phyloP scores from a whole-genome alignment of 2,888 invertebrate species.

The Neuroscelio doddi region DNA sequence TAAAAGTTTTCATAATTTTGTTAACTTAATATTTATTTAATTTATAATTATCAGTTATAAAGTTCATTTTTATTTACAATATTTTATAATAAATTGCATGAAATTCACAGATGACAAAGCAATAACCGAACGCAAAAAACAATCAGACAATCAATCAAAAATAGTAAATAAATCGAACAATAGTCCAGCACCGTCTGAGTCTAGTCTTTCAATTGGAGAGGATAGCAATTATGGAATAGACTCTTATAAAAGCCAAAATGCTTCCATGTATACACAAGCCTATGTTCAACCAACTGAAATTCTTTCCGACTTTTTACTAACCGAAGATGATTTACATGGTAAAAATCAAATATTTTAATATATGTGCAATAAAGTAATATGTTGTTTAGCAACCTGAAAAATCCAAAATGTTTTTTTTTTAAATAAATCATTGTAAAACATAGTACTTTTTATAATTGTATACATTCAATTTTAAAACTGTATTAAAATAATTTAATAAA shows the following conservation, averaged over 20 bases:
- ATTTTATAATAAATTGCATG: too few species aligned
- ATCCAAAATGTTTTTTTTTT: too few species aligned
- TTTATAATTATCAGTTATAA: too few species aligned
- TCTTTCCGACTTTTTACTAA: slow-evolving; percentile 64
- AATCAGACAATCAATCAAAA: slow-evolving; percentile 59
- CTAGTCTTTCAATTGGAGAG: slow-evolving; percentile 62
- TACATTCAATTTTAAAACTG: too few species aligned
- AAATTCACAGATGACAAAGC: slow-evolving; percentile 71
- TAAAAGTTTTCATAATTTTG: too few species aligned
- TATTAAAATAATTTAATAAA: too few species aligned
- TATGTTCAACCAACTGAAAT: slow-evolving; percentile 65
- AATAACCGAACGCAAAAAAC: slow-evolving; percentile 69
- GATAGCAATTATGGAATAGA: slow-evolving; percentile 59
- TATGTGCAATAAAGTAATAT: not conserved
- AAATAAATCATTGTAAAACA: too few species aligned
- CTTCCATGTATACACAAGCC: slow-evolving; percentile 59
- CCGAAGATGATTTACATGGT: slow-evolving; percentile 65
- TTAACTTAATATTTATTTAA: too few species aligned
- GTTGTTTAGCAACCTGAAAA: too few species aligned
- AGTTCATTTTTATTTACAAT: too few species aligned
- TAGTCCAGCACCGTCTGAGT: slow-evolving; percentile 62
- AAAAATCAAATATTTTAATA: slow-evolving; percentile 11
- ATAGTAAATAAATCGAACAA: slow-evolving; percentile 37
- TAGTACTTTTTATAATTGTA: not conserved
- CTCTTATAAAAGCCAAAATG: slow-evolving; percentile 48